Base-by-base conservation (phyloP, 37 sponge, comb jelly and placozoan species). In the Haliclona indistincta region DNA sequence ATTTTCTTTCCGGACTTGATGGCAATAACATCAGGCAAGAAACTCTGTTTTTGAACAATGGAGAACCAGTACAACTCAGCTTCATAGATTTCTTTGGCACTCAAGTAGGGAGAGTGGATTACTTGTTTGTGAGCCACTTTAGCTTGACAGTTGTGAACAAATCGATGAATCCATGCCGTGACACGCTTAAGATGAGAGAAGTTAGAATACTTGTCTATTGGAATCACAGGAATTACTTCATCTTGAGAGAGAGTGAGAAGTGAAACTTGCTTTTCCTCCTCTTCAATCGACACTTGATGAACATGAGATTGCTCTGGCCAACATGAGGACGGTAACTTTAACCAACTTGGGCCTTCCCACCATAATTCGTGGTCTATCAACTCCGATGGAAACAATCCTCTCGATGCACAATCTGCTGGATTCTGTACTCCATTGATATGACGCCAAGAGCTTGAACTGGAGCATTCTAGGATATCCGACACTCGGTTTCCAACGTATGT, bases 91-190 rank as follows among this genome's bases (percentile, higher is more conserved):
- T 68, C 70, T n/a, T 68, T 13, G 29, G 32, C 51, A 8, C 51
- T 30, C 4, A 68, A 52, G 51, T 5, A n/a, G 10, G 51, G 7
- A 19, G 51, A 7, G 10, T 47, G 56, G 7, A 38, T 64, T 10
- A 6, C 26, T 26, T 41, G 28, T 68, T n/a, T 43, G 10, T 4
- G 15, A 17, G 11, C 3, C 28, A 28, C 28, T n/a, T n/a, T n/a
- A n/a, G n/a, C n/a, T 33, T 63, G 81, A 55, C 74, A 82, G 58
- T 82, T 82, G 25, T 26, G 26, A 0, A 66, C 54, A 44, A 82
- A 82, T 20, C 82, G 56, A n/a, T 56, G 29, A 15, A 65, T 26
- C 82, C 74, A 77, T n/a, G 78, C 82, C 26, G 82, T 82, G 38
- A 82, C 60, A 26, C 74, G 42, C 45, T 35, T 43, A 7, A 80